These are phyloP conservation scores for Grus americana DNA, from an alignment of 2,113 vertebrate species.

Conservation along the genomic window DNA sequence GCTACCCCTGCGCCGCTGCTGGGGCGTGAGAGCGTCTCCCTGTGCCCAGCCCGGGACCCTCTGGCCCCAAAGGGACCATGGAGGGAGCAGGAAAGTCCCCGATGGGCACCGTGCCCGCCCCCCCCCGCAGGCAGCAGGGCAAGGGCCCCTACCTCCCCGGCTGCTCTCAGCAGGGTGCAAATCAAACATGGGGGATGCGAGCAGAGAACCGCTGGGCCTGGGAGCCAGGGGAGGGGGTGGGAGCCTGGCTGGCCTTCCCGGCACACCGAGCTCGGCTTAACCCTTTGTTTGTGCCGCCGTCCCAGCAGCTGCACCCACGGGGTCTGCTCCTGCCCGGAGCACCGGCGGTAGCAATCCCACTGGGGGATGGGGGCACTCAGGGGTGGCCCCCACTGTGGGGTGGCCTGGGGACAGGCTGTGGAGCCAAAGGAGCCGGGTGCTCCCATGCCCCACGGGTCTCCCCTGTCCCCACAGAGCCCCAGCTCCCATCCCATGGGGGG, in stretches of 20 bases:
- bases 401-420: not conserved
- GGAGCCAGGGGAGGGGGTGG: not conserved
- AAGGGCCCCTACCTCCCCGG: not conserved
- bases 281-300: not conserved
- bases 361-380: not conserved
- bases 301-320: rapidly evolving
- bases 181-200: not conserved
- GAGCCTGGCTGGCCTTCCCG: not conserved
- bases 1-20: not conserved
- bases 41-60: not conserved
- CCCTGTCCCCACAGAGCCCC: rapidly evolving
- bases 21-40: not conserved
- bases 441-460: not conserved
- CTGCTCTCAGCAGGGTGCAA: slow-evolving; percentile 13
- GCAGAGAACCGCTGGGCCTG: not conserved
- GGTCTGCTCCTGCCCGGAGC: not conserved
- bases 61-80: rapidly evolving
- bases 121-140: rapidly evolving
- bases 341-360: not conserved
- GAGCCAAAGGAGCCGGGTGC: not conserved
- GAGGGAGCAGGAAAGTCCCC: not conserved
- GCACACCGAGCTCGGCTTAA: not conserved
- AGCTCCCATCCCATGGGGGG: not conserved
- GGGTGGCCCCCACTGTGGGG: not conserved
- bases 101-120: not conserved